A percentile compares a stretch with the other conserved stretches of the same genome.
phyloP scores from a whole-genome alignment of 2,888 invertebrate genomes.

The Trachelus iudaicus region DNA sequence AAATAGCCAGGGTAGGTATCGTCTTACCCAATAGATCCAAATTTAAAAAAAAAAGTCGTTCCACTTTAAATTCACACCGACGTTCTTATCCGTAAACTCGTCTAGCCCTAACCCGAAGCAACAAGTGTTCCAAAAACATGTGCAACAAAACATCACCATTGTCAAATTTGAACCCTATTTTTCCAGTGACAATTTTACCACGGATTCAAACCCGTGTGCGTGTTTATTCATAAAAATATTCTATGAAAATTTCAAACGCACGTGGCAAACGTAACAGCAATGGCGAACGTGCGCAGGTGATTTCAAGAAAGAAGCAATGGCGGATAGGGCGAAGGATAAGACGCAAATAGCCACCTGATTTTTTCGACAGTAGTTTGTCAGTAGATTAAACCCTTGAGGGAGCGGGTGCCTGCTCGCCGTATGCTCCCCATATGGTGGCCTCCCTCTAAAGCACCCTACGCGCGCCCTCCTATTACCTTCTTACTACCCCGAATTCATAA shows the following conservation, averaged over 20 bases:
- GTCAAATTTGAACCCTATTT: not conserved
- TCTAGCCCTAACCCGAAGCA: not conserved
- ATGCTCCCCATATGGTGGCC: conserved; percentile 64
- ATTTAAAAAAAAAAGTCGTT: not conserved
- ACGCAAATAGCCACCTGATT: conserved; percentile 50
- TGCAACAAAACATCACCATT: not conserved
- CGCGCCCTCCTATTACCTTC: conserved; percentile 17
- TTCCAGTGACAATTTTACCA: not conserved
- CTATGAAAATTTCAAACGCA: not conserved
- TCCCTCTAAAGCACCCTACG: conserved; percentile 33
- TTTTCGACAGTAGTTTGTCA: conserved; percentile 60
- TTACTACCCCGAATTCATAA: conserved; percentile 10
- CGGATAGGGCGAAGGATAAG: conserved; percentile 14
- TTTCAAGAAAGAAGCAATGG: not conserved
- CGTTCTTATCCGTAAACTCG: not conserved
- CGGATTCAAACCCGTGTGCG: not conserved
- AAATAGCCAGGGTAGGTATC: not conserved
- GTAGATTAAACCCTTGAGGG: conserved; percentile 62
- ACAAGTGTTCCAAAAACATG: not conserved
- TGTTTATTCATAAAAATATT: not conserved
- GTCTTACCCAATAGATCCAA: not conserved
- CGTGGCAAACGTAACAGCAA: not conserved
- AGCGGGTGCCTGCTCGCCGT: conserved; percentile 60
- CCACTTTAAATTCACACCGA: not conserved
- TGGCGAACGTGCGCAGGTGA: not conserved